Conservation (phyloP, 2,797 vertebrate genomes). For the Pseudomugil tenellus region DNA sequence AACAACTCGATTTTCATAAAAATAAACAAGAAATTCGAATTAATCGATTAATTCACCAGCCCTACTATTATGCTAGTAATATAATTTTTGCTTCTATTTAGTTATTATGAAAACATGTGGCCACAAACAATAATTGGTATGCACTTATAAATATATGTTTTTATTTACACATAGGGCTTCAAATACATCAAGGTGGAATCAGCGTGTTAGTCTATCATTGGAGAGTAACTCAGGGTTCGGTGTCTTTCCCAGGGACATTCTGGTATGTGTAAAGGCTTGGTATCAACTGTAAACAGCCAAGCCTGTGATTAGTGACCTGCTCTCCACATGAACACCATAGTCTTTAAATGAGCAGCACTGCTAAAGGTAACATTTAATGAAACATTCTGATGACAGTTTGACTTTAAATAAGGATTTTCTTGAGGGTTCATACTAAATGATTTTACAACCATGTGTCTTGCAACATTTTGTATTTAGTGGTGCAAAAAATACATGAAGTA, state of each 20-base stretch:
- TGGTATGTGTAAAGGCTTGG: neutral
- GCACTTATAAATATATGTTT: neutral
- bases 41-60: too few species aligned
- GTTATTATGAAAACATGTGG: neutral
- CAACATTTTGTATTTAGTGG: neutral
- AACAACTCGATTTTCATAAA: too few species aligned
- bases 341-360: neutral
- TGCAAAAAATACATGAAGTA: too few species aligned
- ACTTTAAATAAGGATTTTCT: neutral
- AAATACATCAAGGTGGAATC: neutral
- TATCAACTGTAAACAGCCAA: neutral
- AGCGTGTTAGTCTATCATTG: neutral
- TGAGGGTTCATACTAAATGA: neutral
- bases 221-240: neutral
- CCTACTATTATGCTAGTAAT: neutral
- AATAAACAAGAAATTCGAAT: too few species aligned
- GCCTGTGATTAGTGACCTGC: neutral
- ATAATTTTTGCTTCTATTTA: neutral
- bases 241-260: neutral
- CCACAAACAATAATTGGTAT: neutral
- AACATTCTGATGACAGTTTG: conserved; percentile 1
- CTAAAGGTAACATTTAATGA: neutral
- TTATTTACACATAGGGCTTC: neutral
- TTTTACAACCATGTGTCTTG: too few species aligned
- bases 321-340: neutral